These are phyloP conservation scores for Setophaga kirtlandii DNA, from an alignment of 2,113 vertebrate species.

Conservation along the genomic window DNA sequence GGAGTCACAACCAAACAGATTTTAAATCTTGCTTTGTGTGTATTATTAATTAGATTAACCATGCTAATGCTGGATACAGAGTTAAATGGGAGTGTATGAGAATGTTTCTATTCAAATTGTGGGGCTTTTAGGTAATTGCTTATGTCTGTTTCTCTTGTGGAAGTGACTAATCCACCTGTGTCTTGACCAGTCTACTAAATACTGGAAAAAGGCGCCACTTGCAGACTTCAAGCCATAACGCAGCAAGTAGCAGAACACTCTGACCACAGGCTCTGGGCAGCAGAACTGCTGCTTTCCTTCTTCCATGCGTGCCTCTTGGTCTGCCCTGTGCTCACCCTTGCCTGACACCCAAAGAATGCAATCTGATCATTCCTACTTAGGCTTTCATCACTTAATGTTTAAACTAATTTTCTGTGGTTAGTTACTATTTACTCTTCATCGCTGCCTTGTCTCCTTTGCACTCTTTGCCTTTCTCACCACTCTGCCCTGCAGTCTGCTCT, in stretches of 20 bases:
- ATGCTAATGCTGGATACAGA: not conserved
- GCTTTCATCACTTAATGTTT: not conserved
- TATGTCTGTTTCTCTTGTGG: not conserved
- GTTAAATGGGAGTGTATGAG: not conserved
- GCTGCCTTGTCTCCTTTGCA: not conserved
- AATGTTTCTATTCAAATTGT: not conserved
- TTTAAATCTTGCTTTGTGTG: not conserved
- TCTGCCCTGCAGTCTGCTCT: not conserved
- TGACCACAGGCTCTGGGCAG: not conserved
- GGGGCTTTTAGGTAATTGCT: not conserved
- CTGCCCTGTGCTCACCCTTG: not conserved
- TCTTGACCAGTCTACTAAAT: not conserved
- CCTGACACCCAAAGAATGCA: not conserved
- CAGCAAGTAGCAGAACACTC: not conserved
- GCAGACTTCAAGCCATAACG: not conserved
- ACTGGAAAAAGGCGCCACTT: not conserved
- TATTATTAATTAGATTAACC: not conserved
- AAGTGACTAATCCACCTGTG: not conserved
- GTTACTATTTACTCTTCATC: not conserved
- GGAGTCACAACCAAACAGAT: not conserved
- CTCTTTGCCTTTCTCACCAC: not conserved
- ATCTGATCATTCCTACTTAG: not conserved
- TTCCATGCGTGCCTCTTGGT: rapidly evolving
- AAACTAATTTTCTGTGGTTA: not conserved
- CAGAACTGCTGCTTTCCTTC: not conserved